Base-by-base conservation (phyloP, 64 coral and sea anemone genomes). In the Trachythela sp. region DNA sequence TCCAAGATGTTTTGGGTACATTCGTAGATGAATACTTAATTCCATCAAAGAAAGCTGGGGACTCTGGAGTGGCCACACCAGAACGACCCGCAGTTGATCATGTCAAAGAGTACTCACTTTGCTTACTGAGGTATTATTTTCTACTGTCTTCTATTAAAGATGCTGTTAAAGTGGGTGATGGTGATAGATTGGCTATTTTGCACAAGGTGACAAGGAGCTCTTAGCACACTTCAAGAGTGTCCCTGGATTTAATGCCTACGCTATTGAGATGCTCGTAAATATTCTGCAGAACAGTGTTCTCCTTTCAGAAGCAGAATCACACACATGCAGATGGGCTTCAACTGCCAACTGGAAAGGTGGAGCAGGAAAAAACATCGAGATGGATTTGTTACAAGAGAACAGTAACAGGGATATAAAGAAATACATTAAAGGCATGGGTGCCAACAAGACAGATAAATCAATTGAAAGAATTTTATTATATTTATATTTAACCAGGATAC, bases 281-380 rank as follows among this genome's bases (percentile, higher is more conserved):
- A 51, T 85, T 45, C 18, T 85, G 0, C 83, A 90, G 56, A 90
- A 90, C 17, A 18, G 54, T 24, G 76, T 85, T 2, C 83, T 90
- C 26, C 22, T 90, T 8, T 85, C 80, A 5, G 24, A 84, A 17
- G 54, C 89, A 30, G 89, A 84, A 26, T 33, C 48, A 36, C 76
- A 90, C 24, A 8, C 11, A 11, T 83, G 76, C 36, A 84, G 14
- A 14, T 90, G 88, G 88, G 88, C 88, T 4, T 36, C 88, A 2
- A 90, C 88, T 2, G 88, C 77, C 15, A 90, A 90, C 36, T 90
- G 88, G 88, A 90, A 84, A 84, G 50, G 88, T 13, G 77, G 88
- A 8, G 20, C n/a, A n/a, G n/a, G n/a, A n/a, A n/a, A n/a, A n/a
- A n/a, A n/a, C n/a, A n/a, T n/a, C n/a, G n/a, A n/a, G 24, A 90